Conservation (phyloP, 2,797 vertebrate genomes). For the Hozukius guyotensis region DNA sequence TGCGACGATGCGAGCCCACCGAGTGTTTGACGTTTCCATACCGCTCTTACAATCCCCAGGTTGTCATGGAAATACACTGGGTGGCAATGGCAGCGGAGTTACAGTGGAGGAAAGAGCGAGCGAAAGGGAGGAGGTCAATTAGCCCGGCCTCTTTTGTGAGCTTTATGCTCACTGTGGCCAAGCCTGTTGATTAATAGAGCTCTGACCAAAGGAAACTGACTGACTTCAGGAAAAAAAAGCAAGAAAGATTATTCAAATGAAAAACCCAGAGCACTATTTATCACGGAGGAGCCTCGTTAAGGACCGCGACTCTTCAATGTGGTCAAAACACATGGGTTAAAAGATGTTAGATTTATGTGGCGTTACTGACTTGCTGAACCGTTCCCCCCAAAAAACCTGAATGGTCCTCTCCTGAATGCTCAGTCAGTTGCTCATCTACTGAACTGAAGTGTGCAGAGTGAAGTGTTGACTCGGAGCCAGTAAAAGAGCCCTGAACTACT, state of each 20-base stretch:
- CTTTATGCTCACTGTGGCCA: constrained; percentile 46
- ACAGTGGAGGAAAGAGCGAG: constrained; percentile 64
- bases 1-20: constrained; percentile 65
- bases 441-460: constrained; percentile 13
- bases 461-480: constrained; percentile 13
- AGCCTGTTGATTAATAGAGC: constrained; percentile 66
- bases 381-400: neutral
- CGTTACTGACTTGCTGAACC: constrained; percentile 23
- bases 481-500: constrained; percentile 21
- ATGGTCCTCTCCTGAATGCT: constrained; percentile 17
- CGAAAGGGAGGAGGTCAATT: constrained; percentile 60
- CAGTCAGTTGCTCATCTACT: neutral
- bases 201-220: constrained; percentile 57
- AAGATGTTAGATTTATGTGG: constrained; percentile 37
- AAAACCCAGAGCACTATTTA: constrained; percentile 23
- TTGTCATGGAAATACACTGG: constrained; percentile 84
- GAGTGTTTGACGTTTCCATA: constrained; percentile 85
- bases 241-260: constrained; percentile 25
- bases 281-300: constrained; percentile 8
- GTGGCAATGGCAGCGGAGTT: constrained; percentile 65
- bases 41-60: constrained; percentile 78
- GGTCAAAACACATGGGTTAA: constrained; percentile 14
- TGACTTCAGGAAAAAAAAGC: constrained; percentile 51
- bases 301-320: constrained; percentile 1
- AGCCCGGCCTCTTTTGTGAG: constrained; percentile 72